phyloP scores from a whole-genome alignment of 2,797 vertebrate genomes.

The Poeciliopsis infans region DNA sequence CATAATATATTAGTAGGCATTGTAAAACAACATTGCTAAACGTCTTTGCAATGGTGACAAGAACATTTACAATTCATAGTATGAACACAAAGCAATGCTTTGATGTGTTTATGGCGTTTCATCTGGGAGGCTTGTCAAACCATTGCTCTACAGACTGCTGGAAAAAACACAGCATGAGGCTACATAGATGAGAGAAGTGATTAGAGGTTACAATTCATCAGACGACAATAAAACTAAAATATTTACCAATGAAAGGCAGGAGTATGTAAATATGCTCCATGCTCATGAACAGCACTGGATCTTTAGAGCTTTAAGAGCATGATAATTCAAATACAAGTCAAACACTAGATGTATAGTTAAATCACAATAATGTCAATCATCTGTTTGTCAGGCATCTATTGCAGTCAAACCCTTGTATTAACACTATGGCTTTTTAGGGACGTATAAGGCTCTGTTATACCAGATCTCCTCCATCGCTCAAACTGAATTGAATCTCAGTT shows the following conservation, averaged over 20 bases:
- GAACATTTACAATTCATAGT: conserved; percentile 97
- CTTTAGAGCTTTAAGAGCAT: not conserved
- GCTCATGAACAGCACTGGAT: conserved; percentile 9
- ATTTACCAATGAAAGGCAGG: conserved; percentile 43
- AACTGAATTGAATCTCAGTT: not conserved
- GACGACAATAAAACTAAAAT: conserved; percentile 32
- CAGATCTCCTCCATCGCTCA: not conserved
- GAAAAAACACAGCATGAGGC: conserved; percentile 74
- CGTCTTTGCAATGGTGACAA: conserved; percentile 86
- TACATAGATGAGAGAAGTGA: conserved; percentile 52
- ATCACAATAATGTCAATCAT: not conserved
- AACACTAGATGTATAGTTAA: not conserved
- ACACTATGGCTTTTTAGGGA: not conserved
- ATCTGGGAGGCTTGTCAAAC: conserved; percentile 56
- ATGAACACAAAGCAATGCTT: conserved; percentile 86
- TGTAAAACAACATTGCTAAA: conserved; percentile 91
- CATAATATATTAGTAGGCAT: conserved; percentile 99
- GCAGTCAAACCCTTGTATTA: not conserved
- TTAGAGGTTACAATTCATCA: conserved; percentile 57
- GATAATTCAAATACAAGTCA: not conserved
- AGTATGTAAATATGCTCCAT: conserved; percentile 25
- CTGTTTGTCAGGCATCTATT: not conserved
- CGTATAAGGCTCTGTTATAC: not conserved
- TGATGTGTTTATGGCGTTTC: conserved; percentile 57
- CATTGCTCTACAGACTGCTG: conserved; percentile 53